phyloP scores from a whole-genome alignment of 2,888 invertebrate species.

The Ceriagrion tenellum region DNA sequence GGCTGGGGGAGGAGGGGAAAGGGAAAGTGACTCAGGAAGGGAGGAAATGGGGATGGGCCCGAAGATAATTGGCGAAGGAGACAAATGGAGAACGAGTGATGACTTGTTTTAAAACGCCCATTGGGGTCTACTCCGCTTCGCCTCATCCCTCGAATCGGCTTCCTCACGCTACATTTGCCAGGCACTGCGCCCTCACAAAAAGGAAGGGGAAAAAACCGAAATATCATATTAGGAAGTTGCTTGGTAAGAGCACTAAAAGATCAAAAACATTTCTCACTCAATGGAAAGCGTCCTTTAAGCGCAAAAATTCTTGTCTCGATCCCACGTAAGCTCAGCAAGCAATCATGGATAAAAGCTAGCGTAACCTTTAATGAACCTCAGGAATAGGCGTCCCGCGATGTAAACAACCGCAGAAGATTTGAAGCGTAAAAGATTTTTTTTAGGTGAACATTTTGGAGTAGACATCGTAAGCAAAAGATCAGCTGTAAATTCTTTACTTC shows the following conservation, averaged over 20 bases:
- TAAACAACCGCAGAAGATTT: too few species aligned
- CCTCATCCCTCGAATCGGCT: neutral
- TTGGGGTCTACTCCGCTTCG: neutral
- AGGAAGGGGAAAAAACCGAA: neutral
- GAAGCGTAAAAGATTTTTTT: too few species aligned
- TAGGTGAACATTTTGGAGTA: too few species aligned
- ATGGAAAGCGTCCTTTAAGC: neutral
- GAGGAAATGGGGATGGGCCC: too few species aligned
- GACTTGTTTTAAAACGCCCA: neutral
- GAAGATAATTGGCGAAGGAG: neutral
- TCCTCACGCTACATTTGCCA: neutral
- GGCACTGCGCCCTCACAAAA: neutral
- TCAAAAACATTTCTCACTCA: neutral
- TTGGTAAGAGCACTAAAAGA: neutral
- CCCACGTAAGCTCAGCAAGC: neutral
- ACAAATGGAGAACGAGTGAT: neutral
- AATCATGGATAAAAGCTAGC: neutral
- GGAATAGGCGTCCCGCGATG: too few species aligned
- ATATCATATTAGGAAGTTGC: neutral
- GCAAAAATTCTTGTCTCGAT: neutral
- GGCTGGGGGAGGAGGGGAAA: neutral
- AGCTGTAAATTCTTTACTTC: too few species aligned
- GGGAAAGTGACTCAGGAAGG: neutral
- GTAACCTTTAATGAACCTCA: neutral
- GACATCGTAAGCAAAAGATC: too few species aligned